Base-by-base conservation (phyloP, 2,888 invertebrate species). In the Orthonevra nobilis region DNA sequence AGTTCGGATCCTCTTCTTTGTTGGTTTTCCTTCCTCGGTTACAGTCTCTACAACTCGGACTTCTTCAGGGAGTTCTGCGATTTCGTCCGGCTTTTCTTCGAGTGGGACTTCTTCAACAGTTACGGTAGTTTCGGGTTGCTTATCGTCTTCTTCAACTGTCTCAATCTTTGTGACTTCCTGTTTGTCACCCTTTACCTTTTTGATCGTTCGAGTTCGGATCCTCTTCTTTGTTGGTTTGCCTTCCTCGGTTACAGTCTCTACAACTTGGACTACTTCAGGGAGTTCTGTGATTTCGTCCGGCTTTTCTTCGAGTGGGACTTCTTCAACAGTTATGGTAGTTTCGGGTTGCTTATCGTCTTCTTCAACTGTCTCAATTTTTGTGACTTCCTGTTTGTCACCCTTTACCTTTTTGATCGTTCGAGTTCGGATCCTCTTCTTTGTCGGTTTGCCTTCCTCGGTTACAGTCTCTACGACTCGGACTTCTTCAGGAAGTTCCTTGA, bases 121-220 rank as follows among this genome's bases (percentile, higher is more conserved):
- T 2, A 82, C 75, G 0, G 79, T 81, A 9, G 83, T 83, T 26
- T 82, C 82, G 2, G 85, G 66, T 52, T 85, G 85, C 64, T 86
- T 84, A 42, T 77, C 68, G 75, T 87, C 89, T 82, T 88, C 85
- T 72, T 84, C 84, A 26, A 88, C 84, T 3, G 88, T 88, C 10
- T 86, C 82, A 44, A 88, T 87, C 84, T 87, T 85, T 1, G 87
- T 89, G n/a, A 86, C 83, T 82, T 89, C 86, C 34, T 84, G 82
- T 56, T 83, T 84, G n/a, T 66, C 81, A 6, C 83, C 84, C 58
- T 64, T 63, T 7, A 64, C 30, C 40, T 54, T 52, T 19, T 64
- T 81, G 38, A 73, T 73, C 1, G 42, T 26, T 15, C 87, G 83
- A 42, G 85, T 87, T 44, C 85, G 86, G n/a, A 84, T 82, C 6